Conservation (phyloP, 1,140 invertebrate genomes). For the Aradophagus sp. region DNA sequence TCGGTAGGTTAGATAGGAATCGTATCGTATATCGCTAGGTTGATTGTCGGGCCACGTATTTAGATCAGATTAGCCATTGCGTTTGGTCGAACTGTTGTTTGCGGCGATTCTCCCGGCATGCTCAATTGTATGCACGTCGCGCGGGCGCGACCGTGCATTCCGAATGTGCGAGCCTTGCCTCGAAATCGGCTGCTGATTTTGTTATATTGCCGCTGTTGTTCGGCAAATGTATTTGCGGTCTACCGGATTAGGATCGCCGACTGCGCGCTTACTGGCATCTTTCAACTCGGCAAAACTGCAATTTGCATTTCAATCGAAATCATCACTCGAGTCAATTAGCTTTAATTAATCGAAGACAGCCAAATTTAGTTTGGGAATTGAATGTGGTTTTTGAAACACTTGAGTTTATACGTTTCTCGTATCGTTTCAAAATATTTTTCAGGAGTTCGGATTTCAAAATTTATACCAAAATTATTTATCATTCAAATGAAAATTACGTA, state of each 20-base stretch:
- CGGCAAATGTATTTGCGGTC: conserved; percentile 67
- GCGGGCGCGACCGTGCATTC: conserved; percentile 46
- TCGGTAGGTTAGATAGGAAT: conserved; percentile 32
- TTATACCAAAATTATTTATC: too few species aligned
- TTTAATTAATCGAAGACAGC: too few species aligned
- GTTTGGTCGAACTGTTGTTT: conserved; percentile 57
- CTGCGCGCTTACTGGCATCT: conserved; percentile 42
- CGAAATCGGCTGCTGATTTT: conserved; percentile 64
- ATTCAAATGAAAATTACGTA: too few species aligned
- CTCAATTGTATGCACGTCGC: conserved; percentile 32
- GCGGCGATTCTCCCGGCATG: conserved; percentile 52
- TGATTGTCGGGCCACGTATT: conserved; percentile 61
- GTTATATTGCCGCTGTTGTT: conserved; percentile 64
- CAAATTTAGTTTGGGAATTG: too few species aligned
- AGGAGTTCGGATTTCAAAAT: too few species aligned
- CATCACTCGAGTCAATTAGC: too few species aligned
- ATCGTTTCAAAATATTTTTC: too few species aligned
- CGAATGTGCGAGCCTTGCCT: conserved; percentile 48
- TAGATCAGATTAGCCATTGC: conserved; percentile 65
- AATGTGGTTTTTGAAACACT: too few species aligned
- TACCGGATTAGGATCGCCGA: conserved; percentile 61
- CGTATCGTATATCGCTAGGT: conserved; percentile 42
- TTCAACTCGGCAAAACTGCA: conserved; percentile 23
- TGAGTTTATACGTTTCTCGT: too few species aligned
- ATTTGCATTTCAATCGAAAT: conserved; percentile 24